Evolutionary conservation across 2,888 invertebrate genomes (phyloP).

Genomic region (Machimus atricapillus): DNA sequence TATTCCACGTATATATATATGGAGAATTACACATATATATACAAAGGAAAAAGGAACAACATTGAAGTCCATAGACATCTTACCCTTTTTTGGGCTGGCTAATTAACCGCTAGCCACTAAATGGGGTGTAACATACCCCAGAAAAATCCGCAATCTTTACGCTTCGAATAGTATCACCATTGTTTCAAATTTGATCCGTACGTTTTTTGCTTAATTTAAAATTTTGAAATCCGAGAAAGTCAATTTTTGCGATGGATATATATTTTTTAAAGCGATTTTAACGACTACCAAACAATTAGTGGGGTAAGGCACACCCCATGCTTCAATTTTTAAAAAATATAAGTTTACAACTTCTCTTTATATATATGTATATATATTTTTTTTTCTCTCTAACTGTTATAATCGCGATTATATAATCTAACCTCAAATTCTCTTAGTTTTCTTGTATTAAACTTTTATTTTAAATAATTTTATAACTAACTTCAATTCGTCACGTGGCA

Average conservation of each 20-base stretch:
- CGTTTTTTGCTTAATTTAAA: neutral
- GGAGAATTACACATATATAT: neutral
- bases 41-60: neutral
- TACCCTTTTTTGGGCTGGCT: neutral
- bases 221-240: too few relatives aligned
- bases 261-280: too few relatives aligned
- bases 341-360: neutral
- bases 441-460: neutral
- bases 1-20: neutral
- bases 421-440: neutral
- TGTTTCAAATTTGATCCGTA: neutral
- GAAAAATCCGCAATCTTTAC: neutral
- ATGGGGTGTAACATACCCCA: neutral
- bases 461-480: too few relatives aligned
- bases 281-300: neutral
- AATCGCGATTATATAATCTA: neutral
- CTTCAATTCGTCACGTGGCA: neutral
- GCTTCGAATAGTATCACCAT: neutral
- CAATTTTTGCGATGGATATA: too few relatives aligned
- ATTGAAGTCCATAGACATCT: neutral
- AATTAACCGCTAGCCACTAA: too few relatives aligned
- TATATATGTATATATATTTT: neutral
- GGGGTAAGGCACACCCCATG: neutral
- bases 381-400: neutral
- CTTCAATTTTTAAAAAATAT: neutral